Evolutionary conservation across 2,797 vertebrate genomes (phyloP).

Genomic region (Tenualosa ilisha): DNA sequence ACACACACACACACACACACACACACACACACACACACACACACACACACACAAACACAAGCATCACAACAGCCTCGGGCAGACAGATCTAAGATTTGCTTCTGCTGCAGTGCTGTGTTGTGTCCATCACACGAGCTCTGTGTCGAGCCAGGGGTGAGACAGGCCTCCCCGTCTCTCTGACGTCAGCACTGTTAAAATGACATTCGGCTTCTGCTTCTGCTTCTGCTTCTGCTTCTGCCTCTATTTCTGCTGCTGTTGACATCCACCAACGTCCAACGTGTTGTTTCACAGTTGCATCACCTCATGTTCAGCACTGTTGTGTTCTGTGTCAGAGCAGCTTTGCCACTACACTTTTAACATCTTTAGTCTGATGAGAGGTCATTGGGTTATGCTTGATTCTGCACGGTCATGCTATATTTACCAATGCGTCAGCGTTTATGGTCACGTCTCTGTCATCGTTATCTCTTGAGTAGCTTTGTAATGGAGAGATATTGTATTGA

Average conservation of each 20-base stretch:
- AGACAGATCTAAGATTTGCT: neutral
- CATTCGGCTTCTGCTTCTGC: too few relatives aligned
- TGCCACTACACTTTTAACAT: neutral
- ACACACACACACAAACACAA: conserved; percentile 6
- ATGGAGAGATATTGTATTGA: neutral
- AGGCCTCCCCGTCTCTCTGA: neutral
- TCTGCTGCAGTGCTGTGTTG: neutral
- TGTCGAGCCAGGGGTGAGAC: neutral
- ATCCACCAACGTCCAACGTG: neutral
- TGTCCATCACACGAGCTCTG: neutral
- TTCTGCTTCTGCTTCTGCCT: neutral
- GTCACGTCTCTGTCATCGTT: neutral
- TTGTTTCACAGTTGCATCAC: neutral
- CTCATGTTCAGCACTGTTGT: neutral
- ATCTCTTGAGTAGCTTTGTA: neutral
- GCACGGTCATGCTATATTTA: neutral
- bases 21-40: conserved; percentile 2
- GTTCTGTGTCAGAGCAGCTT: neutral
- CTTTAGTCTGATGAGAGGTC: neutral
- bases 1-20: neutral
- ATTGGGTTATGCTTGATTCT: neutral
- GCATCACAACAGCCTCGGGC: neutral
- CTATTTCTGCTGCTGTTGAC: neutral
- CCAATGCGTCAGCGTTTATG: neutral
- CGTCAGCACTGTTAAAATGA: neutral